Percentiles rank a stretch among this genome's conserved stretches.
Conservation (phyloP, 2,888 invertebrate genomes). For the Mayetiola destructor region DNA sequence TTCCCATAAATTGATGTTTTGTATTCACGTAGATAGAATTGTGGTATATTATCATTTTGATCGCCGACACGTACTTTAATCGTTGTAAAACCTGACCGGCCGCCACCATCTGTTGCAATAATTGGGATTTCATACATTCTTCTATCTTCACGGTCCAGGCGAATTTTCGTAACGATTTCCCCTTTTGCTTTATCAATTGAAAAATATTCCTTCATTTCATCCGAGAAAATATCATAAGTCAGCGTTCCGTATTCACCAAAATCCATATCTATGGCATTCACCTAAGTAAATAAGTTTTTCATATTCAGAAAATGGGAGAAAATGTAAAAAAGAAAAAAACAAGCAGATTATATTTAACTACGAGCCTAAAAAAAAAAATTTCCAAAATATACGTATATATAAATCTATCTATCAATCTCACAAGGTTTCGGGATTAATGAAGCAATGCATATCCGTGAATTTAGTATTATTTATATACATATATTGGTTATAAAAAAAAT, state of each 20-base stretch:
- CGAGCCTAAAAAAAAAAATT: no score
- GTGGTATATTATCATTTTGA: constrained; percentile 70
- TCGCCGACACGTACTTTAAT: constrained; percentile 70
- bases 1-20: constrained; percentile 54
- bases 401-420: no score
- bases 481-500: no score
- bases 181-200: constrained; percentile 57
- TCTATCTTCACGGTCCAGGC: constrained; percentile 60
- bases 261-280: constrained; percentile 70
- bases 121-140: constrained; percentile 59
- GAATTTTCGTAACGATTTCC: constrained; percentile 50
- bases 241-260: constrained; percentile 61
- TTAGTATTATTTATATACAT: no score
- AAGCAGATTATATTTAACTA: no score
- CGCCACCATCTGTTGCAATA: constrained; percentile 68
- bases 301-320: no score
- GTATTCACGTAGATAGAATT: constrained; percentile 61
- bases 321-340: no score
- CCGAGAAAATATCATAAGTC: constrained; percentile 64
- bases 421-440: no score
- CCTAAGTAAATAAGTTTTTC: constrained; percentile 30
- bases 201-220: constrained; percentile 55
- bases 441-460: no score
- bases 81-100: constrained; percentile 55
- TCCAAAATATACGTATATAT: no score